Evolutionary conservation across 2,797 vertebrate species (phyloP).

Genomic region (Lagodon rhomboides): DNA sequence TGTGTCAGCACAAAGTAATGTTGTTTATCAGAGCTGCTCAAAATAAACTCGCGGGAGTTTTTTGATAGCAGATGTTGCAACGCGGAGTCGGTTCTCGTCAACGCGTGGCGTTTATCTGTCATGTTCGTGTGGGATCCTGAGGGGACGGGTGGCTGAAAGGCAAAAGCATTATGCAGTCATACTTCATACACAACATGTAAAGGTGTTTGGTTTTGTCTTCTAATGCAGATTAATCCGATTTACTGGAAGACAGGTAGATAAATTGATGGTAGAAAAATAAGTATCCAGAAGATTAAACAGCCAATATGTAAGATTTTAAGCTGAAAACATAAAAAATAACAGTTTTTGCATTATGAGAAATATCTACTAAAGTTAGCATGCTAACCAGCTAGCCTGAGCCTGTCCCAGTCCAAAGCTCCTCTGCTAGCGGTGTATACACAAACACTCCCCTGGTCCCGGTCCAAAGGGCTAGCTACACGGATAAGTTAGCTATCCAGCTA

Average conservation of each 20-base stretch:
- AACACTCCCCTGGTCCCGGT: too few relatives aligned
- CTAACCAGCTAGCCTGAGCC: too few relatives aligned
- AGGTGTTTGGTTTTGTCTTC: slow-evolving; percentile 1
- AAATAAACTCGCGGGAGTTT: slow-evolving; percentile 37
- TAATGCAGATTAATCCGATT: background rate
- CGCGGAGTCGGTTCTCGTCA: slow-evolving; percentile 2
- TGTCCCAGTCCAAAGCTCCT: too few relatives aligned
- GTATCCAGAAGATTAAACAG: background rate
- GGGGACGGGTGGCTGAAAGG: background rate
- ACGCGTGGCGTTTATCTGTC: background rate
- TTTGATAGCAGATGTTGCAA: slow-evolving; percentile 31
- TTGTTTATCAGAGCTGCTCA: slow-evolving; percentile 31
- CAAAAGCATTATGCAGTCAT: background rate
- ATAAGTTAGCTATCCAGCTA: too few relatives aligned
- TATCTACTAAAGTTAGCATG: too few relatives aligned
- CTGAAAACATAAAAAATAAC: too few relatives aligned
- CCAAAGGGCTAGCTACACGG: too few relatives aligned
- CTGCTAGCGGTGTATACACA: too few relatives aligned
- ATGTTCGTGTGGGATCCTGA: background rate
- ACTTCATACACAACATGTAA: background rate
- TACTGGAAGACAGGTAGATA: background rate
- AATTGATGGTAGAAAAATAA: background rate
- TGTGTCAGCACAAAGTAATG: slow-evolving; percentile 47
- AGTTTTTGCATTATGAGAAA: too few relatives aligned
- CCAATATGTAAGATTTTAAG: too few relatives aligned